Conservation (phyloP, 2,888 invertebrate genomes). For the Ectobius pallidus region DNA sequence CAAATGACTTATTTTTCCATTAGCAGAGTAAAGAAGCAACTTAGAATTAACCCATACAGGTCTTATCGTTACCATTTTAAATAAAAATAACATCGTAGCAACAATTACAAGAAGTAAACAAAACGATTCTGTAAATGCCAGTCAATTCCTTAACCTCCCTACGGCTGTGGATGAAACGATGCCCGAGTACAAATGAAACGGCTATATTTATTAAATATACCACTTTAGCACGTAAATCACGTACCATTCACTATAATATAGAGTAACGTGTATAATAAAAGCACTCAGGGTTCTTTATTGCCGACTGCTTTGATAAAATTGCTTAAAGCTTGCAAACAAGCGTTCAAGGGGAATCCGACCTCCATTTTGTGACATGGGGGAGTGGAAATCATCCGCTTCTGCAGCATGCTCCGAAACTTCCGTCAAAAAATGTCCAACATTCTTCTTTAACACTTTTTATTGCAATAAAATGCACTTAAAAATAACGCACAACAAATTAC, state of each 20-base stretch:
- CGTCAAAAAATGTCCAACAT: slow-evolving; percentile 41
- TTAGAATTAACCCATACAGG: too few species aligned
- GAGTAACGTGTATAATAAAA: neutral
- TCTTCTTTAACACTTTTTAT: slow-evolving; percentile 27
- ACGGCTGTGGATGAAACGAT: neutral
- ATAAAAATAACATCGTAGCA: neutral
- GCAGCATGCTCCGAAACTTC: slow-evolving; percentile 46
- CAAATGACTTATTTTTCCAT: too few species aligned
- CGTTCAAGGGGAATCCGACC: slow-evolving; percentile 46
- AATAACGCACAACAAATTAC: slow-evolving; percentile 28
- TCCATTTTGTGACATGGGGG: slow-evolving; percentile 48
- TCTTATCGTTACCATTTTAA: neutral
- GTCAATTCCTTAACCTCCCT: slow-evolving; percentile 44
- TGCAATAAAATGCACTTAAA: slow-evolving; percentile 30
- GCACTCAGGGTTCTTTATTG: neutral
- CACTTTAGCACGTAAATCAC: slow-evolving; percentile 4
- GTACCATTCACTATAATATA: neutral
- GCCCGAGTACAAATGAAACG: neutral
- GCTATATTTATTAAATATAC: neutral
- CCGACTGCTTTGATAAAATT: neutral
- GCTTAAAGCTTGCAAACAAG: slow-evolving; percentile 34
- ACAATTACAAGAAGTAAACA: neutral
- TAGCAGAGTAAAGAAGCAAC: too few species aligned
- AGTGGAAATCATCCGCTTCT: slow-evolving; percentile 45
- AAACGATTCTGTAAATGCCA: too few species aligned